These are phyloP conservation scores for Eublepharis macularius DNA, from an alignment of 2,113 vertebrate genomes.

Conservation along the genomic window DNA sequence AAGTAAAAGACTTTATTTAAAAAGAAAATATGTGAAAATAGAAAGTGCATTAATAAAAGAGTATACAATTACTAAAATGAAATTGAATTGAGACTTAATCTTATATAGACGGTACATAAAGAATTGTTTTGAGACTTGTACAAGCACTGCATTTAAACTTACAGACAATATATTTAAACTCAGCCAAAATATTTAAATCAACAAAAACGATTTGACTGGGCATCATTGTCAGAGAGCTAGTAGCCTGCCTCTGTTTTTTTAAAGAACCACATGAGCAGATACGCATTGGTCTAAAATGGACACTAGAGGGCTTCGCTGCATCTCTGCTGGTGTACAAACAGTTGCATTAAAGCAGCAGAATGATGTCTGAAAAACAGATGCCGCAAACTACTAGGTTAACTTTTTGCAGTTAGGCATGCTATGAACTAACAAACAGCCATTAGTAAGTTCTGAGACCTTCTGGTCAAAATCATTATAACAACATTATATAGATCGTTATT, in stretches of 20 bases:
- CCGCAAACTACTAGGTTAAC: neutral
- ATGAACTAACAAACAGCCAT: neutral
- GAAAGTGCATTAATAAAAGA: no score
- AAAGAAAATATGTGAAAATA: no score
- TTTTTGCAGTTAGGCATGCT: neutral
- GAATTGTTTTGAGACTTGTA: no score
- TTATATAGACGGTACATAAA: no score
- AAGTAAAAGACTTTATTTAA: no score
- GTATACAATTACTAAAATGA: no score
- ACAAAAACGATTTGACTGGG: neutral
- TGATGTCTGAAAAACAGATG: neutral
- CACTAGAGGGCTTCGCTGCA: slow-evolving; percentile 52
- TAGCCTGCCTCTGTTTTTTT: neutral
- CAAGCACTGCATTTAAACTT: no score
- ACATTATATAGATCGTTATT: no score
- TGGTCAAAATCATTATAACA: neutral
- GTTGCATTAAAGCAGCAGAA: no score
- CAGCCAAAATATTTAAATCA: neutral
- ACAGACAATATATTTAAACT: no score
- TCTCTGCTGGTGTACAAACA: neutral
- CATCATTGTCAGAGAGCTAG: neutral
- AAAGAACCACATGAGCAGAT: neutral
- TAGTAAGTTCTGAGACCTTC: neutral
- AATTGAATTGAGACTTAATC: no score
- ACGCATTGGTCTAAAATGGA: neutral